Conservation (phyloP, 2,888 invertebrate species). For the Eustalomyia histrio region DNA sequence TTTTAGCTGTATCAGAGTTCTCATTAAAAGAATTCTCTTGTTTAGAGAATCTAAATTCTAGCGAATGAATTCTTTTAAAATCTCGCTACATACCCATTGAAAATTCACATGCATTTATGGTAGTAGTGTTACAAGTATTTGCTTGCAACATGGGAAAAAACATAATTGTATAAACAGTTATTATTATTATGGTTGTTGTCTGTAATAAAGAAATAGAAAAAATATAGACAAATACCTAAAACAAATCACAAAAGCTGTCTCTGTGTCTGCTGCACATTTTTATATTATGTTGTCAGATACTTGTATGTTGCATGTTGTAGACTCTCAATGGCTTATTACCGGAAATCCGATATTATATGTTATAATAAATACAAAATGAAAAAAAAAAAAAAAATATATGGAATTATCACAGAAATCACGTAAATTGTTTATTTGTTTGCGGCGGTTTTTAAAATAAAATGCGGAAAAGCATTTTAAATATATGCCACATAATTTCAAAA, state of each 20-base stretch:
- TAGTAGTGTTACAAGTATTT: constrained; percentile 38
- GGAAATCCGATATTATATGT: constrained; percentile 63
- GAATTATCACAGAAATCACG: constrained; percentile 60
- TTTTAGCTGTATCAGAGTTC: too few relatives aligned
- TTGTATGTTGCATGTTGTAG: constrained; percentile 14
- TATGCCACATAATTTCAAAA: constrained; percentile 1
- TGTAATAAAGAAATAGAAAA: constrained; percentile 9
- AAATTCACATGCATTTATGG: background rate
- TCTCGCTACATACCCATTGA: background rate
- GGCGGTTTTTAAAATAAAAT: constrained; percentile 35
- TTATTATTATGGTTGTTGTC: constrained; percentile 29
- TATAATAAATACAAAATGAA: constrained; percentile 42
- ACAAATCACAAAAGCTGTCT: constrained; percentile 45
- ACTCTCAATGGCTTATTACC: constrained; percentile 60
- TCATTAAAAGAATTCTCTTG: too few relatives aligned
- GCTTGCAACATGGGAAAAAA: constrained; percentile 51
- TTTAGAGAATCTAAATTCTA: too few relatives aligned
- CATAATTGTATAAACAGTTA: constrained; percentile 47
- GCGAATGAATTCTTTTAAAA: background rate
- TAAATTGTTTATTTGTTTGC: constrained; percentile 42
- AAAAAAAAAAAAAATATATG: constrained; percentile 32
- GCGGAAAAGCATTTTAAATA: constrained; percentile 49
- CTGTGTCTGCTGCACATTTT: constrained; percentile 48
- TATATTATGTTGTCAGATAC: constrained; percentile 38
- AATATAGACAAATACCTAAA: constrained; percentile 40